phyloP scores from a whole-genome alignment of 2,888 invertebrate species.

The Beris morrisii region DNA sequence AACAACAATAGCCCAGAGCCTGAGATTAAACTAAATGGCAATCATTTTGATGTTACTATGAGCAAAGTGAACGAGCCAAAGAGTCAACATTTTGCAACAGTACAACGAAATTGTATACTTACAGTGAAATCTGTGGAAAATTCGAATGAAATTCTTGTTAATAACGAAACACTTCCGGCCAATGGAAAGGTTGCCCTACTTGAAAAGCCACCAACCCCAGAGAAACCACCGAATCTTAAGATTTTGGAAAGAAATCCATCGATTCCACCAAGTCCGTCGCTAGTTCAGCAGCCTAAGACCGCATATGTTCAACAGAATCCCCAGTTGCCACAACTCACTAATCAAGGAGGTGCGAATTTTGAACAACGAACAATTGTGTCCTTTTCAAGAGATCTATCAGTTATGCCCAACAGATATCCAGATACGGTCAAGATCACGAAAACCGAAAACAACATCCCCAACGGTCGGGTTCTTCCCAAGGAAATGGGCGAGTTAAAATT shows the following conservation, averaged over 20 bases:
- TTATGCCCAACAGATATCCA: slow-evolving; percentile 52
- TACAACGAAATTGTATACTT: slow-evolving; percentile 8
- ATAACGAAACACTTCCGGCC: background rate
- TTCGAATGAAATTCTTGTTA: background rate
- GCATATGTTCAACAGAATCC: background rate
- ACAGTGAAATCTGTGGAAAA: slow-evolving; percentile 4
- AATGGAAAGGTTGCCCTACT: background rate
- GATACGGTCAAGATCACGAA: slow-evolving; percentile 48
- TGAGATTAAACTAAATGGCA: background rate
- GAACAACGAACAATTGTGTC: slow-evolving; percentile 51
- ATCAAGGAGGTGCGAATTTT: slow-evolving; percentile 42
- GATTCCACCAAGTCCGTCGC: slow-evolving; percentile 1
- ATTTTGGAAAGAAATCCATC: background rate
- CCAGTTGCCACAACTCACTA: background rate
- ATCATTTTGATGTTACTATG: background rate
- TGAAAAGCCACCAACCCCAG: slow-evolving; percentile 6
- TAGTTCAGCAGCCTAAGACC: background rate
- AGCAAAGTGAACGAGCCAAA: background rate
- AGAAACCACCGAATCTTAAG: background rate
- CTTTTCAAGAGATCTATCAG: slow-evolving; percentile 50
- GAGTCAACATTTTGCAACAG: slow-evolving; percentile 11
- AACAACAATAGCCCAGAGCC: slow-evolving; percentile 2
- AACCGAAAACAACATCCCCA: slow-evolving; percentile 17
- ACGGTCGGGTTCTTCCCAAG: slow-evolving; percentile 42
- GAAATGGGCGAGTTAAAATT: slow-evolving; percentile 52